A percentile compares a stretch with the other conserved stretches of the same genome.
Evolutionary conservation across 2,113 vertebrate species (phyloP).

Genomic region (Epinephelus fuscoguttatus): DNA sequence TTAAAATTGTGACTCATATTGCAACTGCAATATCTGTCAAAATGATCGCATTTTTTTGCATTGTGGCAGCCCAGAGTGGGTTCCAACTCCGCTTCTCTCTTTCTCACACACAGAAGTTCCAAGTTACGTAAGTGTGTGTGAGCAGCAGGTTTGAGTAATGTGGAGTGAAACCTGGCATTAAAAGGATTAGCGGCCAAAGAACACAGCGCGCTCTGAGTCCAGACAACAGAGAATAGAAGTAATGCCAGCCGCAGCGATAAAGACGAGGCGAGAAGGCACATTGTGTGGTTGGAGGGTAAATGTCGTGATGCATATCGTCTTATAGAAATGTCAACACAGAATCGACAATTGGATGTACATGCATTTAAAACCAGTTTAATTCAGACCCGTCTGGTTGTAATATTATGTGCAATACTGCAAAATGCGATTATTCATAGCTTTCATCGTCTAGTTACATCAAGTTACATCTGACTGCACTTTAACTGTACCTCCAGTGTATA

Average conservation of each 20-base stretch:
- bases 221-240: slow-evolving; percentile 49
- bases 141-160: slow-evolving; percentile 75
- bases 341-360: background rate
- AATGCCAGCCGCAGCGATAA: slow-evolving; percentile 47
- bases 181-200: slow-evolving; percentile 74
- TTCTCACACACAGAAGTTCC: background rate
- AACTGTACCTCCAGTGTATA: background rate
- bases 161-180: slow-evolving; percentile 76
- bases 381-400: background rate
- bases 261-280: background rate
- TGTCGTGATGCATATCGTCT: background rate
- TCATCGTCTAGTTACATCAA: too few species aligned
- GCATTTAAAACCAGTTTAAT: background rate
- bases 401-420: background rate
- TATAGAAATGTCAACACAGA: background rate
- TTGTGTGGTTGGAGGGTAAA: background rate
- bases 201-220: slow-evolving; percentile 55
- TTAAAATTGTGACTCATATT: too few species aligned
- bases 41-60: too few species aligned
- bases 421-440: background rate
- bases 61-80: too few species aligned
- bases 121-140: slow-evolving; percentile 64
- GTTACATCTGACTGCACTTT: background rate
- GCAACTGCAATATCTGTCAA: too few species aligned
- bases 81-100: background rate